Percentiles rank a stretch among this genome's conserved stretches.
phyloP scores from a whole-genome alignment of 2,797 vertebrate species.

The Rachycentron canadum region DNA sequence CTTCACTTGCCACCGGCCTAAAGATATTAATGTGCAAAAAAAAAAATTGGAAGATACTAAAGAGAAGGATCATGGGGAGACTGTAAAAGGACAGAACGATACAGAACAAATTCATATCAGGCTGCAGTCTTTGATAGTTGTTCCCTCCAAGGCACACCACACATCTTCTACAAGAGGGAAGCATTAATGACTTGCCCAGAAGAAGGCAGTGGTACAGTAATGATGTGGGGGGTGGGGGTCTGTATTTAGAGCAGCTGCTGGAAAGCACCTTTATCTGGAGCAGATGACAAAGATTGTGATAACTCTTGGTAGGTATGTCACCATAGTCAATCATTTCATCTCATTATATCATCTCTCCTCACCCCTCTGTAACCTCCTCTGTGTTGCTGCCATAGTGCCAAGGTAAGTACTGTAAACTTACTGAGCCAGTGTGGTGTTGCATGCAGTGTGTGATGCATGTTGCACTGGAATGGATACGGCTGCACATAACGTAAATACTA shows the following conservation, averaged over 20 bases:
- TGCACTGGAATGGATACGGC: constrained; percentile 50
- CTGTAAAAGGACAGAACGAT: constrained; percentile 59
- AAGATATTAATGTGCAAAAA: constrained; percentile 73
- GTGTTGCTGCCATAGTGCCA: constrained; percentile 57
- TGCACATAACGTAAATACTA: neutral
- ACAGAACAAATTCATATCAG: constrained; percentile 69
- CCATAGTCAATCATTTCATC: constrained; percentile 75
- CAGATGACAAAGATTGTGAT: constrained; percentile 49
- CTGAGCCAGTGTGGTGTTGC: constrained; percentile 53
- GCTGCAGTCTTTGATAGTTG: constrained; percentile 64
- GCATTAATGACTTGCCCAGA: constrained; percentile 60
- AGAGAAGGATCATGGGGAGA: constrained; percentile 56
- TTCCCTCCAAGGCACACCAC: constrained; percentile 60
- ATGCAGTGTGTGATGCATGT: constrained; percentile 75
- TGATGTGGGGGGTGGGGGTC: constrained; percentile 32
- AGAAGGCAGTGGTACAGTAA: constrained; percentile 40
- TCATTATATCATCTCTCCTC: constrained; percentile 78
- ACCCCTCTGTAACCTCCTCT: constrained; percentile 48
- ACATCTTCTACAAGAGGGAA: constrained; percentile 32
- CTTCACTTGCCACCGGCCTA: constrained; percentile 68
- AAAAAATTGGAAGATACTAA: constrained; percentile 50
- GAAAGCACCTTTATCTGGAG: constrained; percentile 41
- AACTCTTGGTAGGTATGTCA: constrained; percentile 74
- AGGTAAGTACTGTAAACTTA: constrained; percentile 70
- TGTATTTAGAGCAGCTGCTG: constrained; percentile 38